A percentile compares a stretch with the other conserved stretches of the same genome.
These are phyloP conservation scores for Drosophila sp. DNA, from an alignment of 1,140 invertebrate genomes.

Conservation along the genomic window DNA sequence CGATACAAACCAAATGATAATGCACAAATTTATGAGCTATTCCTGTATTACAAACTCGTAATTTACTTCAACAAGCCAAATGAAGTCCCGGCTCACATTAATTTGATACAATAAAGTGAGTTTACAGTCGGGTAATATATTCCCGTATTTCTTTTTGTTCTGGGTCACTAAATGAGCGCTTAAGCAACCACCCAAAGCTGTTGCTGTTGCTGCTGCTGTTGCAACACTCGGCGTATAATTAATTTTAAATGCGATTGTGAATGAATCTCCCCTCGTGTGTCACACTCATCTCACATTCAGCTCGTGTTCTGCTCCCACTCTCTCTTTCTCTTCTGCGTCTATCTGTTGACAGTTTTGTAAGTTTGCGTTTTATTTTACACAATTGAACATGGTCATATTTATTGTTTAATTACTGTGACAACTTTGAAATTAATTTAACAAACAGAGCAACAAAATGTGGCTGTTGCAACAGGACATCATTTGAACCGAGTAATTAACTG, in stretches of 20 bases:
- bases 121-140: constrained; percentile 11
- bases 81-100: constrained; percentile 56
- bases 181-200: constrained; percentile 75
- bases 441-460: constrained; percentile 23
- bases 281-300: constrained; percentile 6
- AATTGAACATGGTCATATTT: constrained; percentile 61
- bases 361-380: constrained; percentile 41
- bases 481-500: constrained; percentile 61
- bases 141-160: constrained; percentile 18
- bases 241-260: constrained; percentile 74
- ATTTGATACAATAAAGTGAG: constrained; percentile 58
- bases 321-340: constrained; percentile 13
- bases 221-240: constrained; percentile 77
- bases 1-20: constrained; percentile 1
- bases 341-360: constrained; percentile 51
- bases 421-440: constrained; percentile 66
- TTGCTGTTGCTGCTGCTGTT: constrained; percentile 17
- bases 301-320: neutral
- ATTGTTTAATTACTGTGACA: constrained; percentile 71
- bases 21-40: neutral
- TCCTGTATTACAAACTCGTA: neutral
- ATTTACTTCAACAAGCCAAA: constrained; percentile 17
- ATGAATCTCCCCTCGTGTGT: constrained; percentile 44
- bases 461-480: constrained; percentile 6
- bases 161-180: constrained; percentile 68